Conservation (phyloP, 2,797 vertebrate species). For the Apogon hyalosoma region DNA sequence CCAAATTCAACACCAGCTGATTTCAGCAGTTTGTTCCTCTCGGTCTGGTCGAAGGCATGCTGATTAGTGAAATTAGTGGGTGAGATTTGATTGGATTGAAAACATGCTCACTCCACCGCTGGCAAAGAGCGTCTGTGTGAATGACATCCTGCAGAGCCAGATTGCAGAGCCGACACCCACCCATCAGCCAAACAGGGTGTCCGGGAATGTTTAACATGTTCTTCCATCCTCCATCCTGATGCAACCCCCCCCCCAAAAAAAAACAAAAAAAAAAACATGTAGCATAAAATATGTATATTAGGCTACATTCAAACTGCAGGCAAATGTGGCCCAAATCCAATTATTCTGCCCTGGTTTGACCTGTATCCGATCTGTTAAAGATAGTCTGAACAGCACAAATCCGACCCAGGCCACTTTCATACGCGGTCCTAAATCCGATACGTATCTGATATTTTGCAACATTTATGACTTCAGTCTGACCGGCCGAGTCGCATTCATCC, state of each 20-base stretch:
- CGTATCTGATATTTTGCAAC: no score
- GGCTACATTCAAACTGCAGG: no score
- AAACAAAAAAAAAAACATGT: no score
- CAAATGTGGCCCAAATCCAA: no score
- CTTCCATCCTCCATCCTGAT: slow-evolving; percentile 1
- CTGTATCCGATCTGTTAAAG: no score
- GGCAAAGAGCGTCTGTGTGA: slow-evolving; percentile 34
- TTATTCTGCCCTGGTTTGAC: no score
- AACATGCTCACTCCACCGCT: slow-evolving; percentile 43
- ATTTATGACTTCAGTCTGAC: no score
- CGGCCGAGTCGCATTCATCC: no score
- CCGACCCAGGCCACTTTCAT: no score
- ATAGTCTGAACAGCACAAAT: no score
- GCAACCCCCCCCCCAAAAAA: slow-evolving; percentile 5
- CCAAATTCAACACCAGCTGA: slow-evolving; percentile 56
- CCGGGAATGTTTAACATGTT: slow-evolving; percentile 36
- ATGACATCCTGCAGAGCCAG: slow-evolving; percentile 38
- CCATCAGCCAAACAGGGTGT: slow-evolving; percentile 34
- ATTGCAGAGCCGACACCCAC: slow-evolving; percentile 32
- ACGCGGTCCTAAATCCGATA: no score
- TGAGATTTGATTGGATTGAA: slow-evolving; percentile 61
- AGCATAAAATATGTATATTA: no score
- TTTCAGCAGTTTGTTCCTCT: slow-evolving; percentile 30
- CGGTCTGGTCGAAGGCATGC: slow-evolving; percentile 52
- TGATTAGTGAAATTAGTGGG: slow-evolving; percentile 65